Base-by-base conservation (phyloP, 1,140 invertebrate species). In the Physella acuta region DNA sequence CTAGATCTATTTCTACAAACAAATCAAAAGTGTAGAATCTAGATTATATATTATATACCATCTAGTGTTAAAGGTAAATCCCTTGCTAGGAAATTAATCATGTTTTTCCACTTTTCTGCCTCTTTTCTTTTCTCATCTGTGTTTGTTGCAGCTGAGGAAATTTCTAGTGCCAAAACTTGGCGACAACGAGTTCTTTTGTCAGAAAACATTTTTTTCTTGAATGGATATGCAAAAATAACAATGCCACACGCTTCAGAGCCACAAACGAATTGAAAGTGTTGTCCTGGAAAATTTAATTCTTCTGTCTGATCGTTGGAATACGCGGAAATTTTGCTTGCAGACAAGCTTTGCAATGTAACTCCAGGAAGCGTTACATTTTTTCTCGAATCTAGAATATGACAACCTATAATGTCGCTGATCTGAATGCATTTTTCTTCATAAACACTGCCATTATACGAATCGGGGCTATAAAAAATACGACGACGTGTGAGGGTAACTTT, bases 101-200 rank as follows among this genome's bases (percentile, higher is more conserved):
- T 89, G 34, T 89, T 88, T 75, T 90, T 88, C 93, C 94, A 95
- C 76, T 90, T 90, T 74, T 92, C 91, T 0, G 93, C 92, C 78
- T 93, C 90, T 52, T 89, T 88, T 72, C 92, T 88, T 84, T 95
- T 95, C 76, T 94, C 92, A 74, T 94, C 92, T 77, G 92, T 93
- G 75, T 88, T 90, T 78, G 92, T 90, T 79, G 90, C 92, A 31
- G 90, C 91, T 51, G 51, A 8, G 37, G 91, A 87, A 75, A 94
- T 92, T 33, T 91, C 87, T 75, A 95, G 85, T 0, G 92, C 93
- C 65, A 94, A 89, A 20, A 91, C 92, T 26, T 90, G 91, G 66
- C 93, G 87, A 80, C 90, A 89, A 67, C 87, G 77, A 20, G 87
- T 80, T 44, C 85, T 87, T 71, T 90, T 90, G 52, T 89, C 88